Percentiles rank a stretch among this genome's conserved stretches.
These are phyloP conservation scores for Bilobella aurantiaca DNA, from an alignment of 1,140 invertebrate genomes.

Conservation along the genomic window DNA sequence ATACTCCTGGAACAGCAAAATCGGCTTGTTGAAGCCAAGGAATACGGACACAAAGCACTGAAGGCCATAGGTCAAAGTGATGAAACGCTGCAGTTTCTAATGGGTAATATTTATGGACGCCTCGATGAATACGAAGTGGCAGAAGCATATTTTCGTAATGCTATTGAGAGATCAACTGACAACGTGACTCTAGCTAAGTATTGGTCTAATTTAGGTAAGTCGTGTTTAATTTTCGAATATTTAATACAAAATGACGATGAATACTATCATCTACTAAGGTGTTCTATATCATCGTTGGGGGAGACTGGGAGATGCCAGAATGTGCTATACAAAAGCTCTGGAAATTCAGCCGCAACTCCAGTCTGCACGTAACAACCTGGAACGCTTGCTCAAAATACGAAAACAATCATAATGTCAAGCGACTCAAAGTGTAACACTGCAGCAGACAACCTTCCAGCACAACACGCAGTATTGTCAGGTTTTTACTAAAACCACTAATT, in stretches of 20 bases:
- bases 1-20: slow-evolving; percentile 75
- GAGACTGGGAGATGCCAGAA: slow-evolving; percentile 58
- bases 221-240: too few species aligned
- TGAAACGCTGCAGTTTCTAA: slow-evolving; percentile 66
- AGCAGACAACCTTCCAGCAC: too few species aligned
- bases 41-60: slow-evolving; percentile 57
- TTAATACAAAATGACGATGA: too few species aligned
- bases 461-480: too few species aligned
- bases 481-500: too few species aligned
- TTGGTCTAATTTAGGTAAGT: slow-evolving; percentile 71
- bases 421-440: too few species aligned
- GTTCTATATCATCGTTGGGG: slow-evolving; percentile 90
- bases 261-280: too few species aligned
- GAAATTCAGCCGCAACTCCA: slow-evolving; percentile 55
- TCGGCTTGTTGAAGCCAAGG: slow-evolving; percentile 56
- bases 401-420: not conserved
- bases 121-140: slow-evolving; percentile 60
- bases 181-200: slow-evolving; percentile 52
- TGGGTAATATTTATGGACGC: slow-evolving; percentile 82
- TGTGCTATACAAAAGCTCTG: slow-evolving; percentile 64
- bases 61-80: slow-evolving; percentile 53
- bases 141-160: slow-evolving; percentile 65
- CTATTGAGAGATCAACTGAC: slow-evolving; percentile 54
- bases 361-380: slow-evolving; percentile 56
- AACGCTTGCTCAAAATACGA: slow-evolving; percentile 36